Percentiles rank a stretch among this genome's conserved stretches.
phyloP scores from a whole-genome alignment of 2,888 invertebrate genomes.

The Minunthozetes semirufus region DNA sequence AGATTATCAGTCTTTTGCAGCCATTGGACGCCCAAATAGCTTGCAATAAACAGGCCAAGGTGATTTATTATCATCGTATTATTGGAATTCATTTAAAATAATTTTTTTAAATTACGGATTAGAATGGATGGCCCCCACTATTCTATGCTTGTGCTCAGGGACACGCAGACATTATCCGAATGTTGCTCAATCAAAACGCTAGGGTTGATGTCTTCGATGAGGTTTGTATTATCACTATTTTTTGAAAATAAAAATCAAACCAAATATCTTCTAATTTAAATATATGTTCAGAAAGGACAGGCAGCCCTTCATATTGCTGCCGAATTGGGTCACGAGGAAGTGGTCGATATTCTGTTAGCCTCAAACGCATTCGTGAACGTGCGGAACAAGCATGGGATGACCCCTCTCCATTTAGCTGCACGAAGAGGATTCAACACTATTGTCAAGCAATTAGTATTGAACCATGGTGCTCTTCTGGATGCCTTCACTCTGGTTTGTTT shows the following conservation, averaged over 20 bases:
- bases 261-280: neutral
- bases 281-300: constrained; percentile 46
- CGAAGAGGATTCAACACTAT: constrained; percentile 88
- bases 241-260: too few species aligned
- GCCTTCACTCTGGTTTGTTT: constrained; percentile 68
- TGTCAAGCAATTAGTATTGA: constrained; percentile 84
- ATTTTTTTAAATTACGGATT: neutral
- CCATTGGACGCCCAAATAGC: constrained; percentile 85
- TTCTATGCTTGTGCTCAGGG: constrained; percentile 92
- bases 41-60: constrained; percentile 83
- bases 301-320: constrained; percentile 54
- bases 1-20: constrained; percentile 86
- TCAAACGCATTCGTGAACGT: constrained; percentile 99
- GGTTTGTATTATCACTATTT: constrained; percentile 57
- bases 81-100: too few species aligned
- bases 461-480: constrained; percentile 90
- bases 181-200: constrained; percentile 84
- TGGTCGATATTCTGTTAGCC: constrained; percentile 65
- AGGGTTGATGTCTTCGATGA: constrained; percentile 97
- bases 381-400: constrained; percentile 84
- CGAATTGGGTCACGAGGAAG: constrained; percentile 53
- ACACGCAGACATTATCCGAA: constrained; percentile 78
- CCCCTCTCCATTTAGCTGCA: constrained; percentile 92
- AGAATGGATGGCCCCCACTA: constrained; percentile 82
- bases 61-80: constrained; percentile 46